These are phyloP conservation scores for Bellardia pandia DNA, from an alignment of 2,888 invertebrate species.

Conservation along the genomic window DNA sequence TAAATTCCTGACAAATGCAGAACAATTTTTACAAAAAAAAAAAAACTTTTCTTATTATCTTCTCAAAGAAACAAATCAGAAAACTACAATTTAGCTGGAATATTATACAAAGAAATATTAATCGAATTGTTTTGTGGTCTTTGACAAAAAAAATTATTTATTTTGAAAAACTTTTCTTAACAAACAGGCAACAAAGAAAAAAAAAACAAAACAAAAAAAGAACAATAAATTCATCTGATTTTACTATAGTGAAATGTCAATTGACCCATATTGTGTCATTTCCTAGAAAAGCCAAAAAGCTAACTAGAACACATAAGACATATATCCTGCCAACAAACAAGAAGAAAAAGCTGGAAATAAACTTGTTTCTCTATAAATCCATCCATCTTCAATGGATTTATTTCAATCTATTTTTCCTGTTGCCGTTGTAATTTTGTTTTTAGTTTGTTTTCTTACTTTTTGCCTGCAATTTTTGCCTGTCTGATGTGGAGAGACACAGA, in stretches of 20 bases:
- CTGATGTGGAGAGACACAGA: neutral
- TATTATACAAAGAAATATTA: conserved; percentile 15
- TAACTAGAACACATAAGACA: neutral
- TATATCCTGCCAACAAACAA: neutral
- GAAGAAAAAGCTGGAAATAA: neutral
- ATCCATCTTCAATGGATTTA: conserved; percentile 44
- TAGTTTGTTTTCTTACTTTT: neutral
- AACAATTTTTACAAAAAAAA: no score
- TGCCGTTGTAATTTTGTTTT: neutral
- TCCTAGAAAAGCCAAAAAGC: conserved; percentile 8
- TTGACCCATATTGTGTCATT: conserved; percentile 46
- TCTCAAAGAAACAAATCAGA: neutral
- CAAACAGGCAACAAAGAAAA: neutral
- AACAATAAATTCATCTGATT: neutral
- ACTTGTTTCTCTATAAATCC: conserved; percentile 37
- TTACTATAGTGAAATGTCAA: conserved; percentile 38
- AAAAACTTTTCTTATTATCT: no score
- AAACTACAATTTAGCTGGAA: neutral
- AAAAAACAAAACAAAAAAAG: neutral
- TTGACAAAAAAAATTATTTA: neutral
- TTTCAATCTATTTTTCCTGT: conserved; percentile 22
- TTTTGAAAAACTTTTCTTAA: neutral
- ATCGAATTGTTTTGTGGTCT: neutral
- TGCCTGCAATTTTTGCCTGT: conserved; percentile 5
- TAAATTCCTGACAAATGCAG: no score